Percentiles rank a stretch among this genome's conserved stretches.
Evolutionary conservation across 2,797 vertebrate species (phyloP).

Genomic region (Coilia nasus): DNA sequence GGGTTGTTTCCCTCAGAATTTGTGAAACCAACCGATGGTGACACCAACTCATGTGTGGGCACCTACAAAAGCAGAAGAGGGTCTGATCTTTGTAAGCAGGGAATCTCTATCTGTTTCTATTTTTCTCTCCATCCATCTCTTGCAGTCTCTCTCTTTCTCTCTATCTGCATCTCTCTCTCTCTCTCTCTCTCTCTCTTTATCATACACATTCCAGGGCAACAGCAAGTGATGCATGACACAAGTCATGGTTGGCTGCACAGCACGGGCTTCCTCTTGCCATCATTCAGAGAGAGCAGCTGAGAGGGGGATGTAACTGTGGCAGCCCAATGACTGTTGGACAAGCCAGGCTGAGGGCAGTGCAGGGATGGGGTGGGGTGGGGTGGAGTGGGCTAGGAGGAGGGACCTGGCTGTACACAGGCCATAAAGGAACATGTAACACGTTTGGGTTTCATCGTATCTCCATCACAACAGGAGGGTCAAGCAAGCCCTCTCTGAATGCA

Average conservation of each 20-base stretch:
- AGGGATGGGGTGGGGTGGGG: too few species aligned
- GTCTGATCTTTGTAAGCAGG: neutral
- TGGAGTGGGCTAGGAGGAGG: too few species aligned
- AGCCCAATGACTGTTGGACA: slow-evolving; percentile 1
- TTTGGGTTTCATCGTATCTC: neutral
- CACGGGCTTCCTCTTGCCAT: slow-evolving; percentile 34
- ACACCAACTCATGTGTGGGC: neutral
- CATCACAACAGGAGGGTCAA: neutral
- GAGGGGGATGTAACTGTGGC: slow-evolving; percentile 36
- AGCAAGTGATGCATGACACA: slow-evolving; percentile 50
- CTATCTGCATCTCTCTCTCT: slow-evolving; percentile 1
- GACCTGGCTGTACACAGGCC: neutral
- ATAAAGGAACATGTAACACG: neutral
- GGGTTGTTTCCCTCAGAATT: neutral
- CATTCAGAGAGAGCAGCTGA: slow-evolving; percentile 35
- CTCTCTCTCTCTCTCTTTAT: slow-evolving; percentile 40
- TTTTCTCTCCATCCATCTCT: neutral
- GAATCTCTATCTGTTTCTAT: neutral
- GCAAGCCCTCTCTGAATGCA: neutral
- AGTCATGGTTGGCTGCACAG: slow-evolving; percentile 49
- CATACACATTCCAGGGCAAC: slow-evolving; percentile 46
- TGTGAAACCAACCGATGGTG: neutral
- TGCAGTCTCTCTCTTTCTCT: neutral
- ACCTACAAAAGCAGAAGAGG: neutral
- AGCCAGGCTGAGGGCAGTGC: slow-evolving; percentile 10